A percentile compares a stretch with the other conserved stretches of the same genome.
These are phyloP conservation scores for Corythornis vintsioides DNA, from an alignment of 2,113 vertebrate species.

Conservation along the genomic window DNA sequence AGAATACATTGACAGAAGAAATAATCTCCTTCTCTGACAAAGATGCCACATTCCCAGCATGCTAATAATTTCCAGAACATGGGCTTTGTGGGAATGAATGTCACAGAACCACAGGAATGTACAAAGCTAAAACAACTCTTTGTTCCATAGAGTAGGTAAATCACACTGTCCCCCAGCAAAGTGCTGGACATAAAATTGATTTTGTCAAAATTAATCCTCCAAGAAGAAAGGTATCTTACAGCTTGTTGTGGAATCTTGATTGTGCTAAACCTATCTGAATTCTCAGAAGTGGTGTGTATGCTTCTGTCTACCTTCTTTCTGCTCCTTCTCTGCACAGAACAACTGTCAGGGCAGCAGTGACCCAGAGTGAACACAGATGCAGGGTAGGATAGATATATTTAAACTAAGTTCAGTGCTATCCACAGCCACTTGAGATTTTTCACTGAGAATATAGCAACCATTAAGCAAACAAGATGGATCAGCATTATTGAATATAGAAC, in stretches of 20 bases:
- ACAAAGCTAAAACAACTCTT: neutral
- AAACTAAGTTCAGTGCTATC: neutral
- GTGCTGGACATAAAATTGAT: neutral
- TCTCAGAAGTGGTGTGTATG: neutral
- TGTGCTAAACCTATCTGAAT: neutral
- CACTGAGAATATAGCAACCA: neutral
- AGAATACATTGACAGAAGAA: neutral
- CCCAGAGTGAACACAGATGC: neutral
- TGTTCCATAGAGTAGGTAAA: neutral
- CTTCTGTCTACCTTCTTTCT: neutral
- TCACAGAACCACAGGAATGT: neutral
- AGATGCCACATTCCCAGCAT: neutral
- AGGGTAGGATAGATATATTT: neutral
- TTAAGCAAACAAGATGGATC: neutral
- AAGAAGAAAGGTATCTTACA: neutral
- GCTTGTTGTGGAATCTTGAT: neutral
- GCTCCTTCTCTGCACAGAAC: neutral
- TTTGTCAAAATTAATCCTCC: neutral
- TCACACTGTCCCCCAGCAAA: neutral
- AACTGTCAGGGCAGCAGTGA: neutral
- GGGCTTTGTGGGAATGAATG: neutral
- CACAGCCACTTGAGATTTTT: neutral
- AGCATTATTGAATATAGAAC: constrained; percentile 21
- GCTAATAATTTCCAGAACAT: neutral
- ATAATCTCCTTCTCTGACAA: neutral